Evolutionary conservation across 2,797 vertebrate genomes (phyloP).

Genomic region (Tokudaia muenninki): DNA sequence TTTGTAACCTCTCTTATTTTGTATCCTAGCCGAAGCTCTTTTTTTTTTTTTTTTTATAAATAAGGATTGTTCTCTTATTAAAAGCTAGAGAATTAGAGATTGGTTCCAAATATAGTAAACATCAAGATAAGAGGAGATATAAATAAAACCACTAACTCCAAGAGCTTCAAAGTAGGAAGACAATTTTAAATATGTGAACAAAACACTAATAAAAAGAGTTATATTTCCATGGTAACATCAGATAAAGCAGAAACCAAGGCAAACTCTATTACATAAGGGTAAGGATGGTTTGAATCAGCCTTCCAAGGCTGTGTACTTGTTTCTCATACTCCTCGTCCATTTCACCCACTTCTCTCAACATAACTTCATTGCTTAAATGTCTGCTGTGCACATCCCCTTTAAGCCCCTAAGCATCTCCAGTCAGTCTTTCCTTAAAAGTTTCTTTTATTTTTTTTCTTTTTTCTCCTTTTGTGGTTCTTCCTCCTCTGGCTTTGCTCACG

Average conservation of each 20-base stretch:
- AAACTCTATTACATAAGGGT: conserved; percentile 72
- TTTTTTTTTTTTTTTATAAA: conserved; percentile 54
- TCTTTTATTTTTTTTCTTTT: not conserved
- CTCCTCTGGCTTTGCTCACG: conserved; percentile 68
- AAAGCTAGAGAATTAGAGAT: conserved; percentile 57
- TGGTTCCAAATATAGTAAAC: conserved; percentile 62
- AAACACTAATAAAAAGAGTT: conserved; percentile 56
- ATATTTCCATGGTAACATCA: conserved; percentile 41
- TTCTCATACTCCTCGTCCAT: conserved; percentile 69
- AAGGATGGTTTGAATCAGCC: conserved; percentile 72
- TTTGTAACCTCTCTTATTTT: conserved; percentile 51
- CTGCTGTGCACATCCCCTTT: conserved; percentile 75
- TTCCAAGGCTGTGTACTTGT: conserved; percentile 74
- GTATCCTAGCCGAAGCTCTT: not conserved
- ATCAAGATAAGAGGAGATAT: conserved; percentile 56
- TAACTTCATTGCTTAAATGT: conserved; percentile 69
- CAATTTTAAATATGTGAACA: conserved; percentile 21
- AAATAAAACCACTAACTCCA: conserved; percentile 67
- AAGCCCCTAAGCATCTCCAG: conserved; percentile 71
- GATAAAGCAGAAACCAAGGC: conserved; percentile 36
- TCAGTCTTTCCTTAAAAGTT: conserved; percentile 75
- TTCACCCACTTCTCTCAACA: conserved; percentile 71
- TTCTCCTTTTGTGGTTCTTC: not conserved
- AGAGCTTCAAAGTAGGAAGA: conserved; percentile 59
- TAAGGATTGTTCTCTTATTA: conserved; percentile 60